phyloP scores from a whole-genome alignment of 2,113 vertebrate species.

The Anguilla rostrata region DNA sequence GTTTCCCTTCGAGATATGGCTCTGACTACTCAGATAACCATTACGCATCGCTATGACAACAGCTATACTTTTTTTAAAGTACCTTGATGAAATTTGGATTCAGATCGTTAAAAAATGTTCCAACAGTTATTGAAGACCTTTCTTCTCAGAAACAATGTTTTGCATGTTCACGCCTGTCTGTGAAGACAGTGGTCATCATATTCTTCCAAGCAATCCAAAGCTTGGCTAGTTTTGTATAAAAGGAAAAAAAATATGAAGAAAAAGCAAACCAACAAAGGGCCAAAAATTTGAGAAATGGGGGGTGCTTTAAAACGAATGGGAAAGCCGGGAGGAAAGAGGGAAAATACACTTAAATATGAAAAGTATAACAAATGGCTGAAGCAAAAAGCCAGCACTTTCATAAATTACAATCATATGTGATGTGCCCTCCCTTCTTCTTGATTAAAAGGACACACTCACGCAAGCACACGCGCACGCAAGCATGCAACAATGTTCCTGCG shows the following conservation, averaged over 20 bases:
- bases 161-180: constrained; percentile 33
- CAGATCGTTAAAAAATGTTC: constrained; percentile 66
- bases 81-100: constrained; percentile 38
- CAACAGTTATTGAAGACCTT: constrained; percentile 59
- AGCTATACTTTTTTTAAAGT: constrained; percentile 40
- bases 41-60: constrained; percentile 41
- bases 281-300: neutral
- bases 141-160: constrained; percentile 43
- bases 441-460: constrained; percentile 27
- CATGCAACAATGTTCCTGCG: neutral
- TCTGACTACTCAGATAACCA: constrained; percentile 29
- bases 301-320: constrained; percentile 3
- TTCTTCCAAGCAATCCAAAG: constrained; percentile 1
- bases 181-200: constrained; percentile 13
- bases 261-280: constrained; percentile 12
- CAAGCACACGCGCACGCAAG: constrained; percentile 4
- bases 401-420: constrained; percentile 58
- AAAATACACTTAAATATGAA: constrained; percentile 17
- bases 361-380: constrained; percentile 51
- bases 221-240: constrained; percentile 15
- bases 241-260: constrained; percentile 18
- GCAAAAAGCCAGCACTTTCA: constrained; percentile 39
- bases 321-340: constrained; percentile 9
- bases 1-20: constrained; percentile 37
- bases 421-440: constrained; percentile 27